These are phyloP conservation scores for Nyctibius bracteatus DNA, from an alignment of 2,113 vertebrate species.

Conservation along the genomic window DNA sequence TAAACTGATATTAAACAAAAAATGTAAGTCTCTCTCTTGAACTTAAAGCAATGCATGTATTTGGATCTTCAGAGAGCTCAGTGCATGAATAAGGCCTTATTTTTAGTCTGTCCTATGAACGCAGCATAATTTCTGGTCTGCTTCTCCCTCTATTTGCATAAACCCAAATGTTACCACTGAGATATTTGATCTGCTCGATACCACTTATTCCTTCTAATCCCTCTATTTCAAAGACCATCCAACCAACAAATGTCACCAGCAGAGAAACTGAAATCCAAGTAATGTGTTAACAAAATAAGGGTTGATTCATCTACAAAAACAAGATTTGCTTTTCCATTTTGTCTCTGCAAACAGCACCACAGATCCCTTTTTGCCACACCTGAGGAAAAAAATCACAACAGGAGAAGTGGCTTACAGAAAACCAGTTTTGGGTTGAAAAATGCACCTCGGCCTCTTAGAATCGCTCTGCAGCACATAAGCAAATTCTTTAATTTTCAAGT, in stretches of 20 bases:
- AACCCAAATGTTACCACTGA: not conserved
- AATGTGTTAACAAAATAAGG: not conserved
- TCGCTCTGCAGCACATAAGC: accelerated
- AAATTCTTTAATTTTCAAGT: not conserved
- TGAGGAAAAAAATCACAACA: not conserved
- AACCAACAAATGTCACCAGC: conserved; percentile 3
- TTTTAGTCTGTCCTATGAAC: not conserved
- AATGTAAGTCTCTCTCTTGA: not conserved
- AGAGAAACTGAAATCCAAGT: not conserved
- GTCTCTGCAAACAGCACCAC: not conserved
- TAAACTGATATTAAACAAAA: not conserved
- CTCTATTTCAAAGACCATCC: conserved; percentile 15
- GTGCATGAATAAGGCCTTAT: not conserved
- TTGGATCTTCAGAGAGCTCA: not conserved
- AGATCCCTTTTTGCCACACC: not conserved
- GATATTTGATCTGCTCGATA: not conserved
- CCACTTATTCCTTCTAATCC: not conserved
- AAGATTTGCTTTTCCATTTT: not conserved
- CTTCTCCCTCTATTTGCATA: not conserved
- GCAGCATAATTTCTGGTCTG: not conserved
- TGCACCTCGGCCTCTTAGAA: not conserved
- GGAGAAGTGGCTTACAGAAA: not conserved
- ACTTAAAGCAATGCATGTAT: not conserved
- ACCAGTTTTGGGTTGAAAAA: not conserved
- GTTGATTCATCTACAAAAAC: not conserved